phyloP scores from a whole-genome alignment of 2,113 vertebrate species.

The Psittacara wagleri region DNA sequence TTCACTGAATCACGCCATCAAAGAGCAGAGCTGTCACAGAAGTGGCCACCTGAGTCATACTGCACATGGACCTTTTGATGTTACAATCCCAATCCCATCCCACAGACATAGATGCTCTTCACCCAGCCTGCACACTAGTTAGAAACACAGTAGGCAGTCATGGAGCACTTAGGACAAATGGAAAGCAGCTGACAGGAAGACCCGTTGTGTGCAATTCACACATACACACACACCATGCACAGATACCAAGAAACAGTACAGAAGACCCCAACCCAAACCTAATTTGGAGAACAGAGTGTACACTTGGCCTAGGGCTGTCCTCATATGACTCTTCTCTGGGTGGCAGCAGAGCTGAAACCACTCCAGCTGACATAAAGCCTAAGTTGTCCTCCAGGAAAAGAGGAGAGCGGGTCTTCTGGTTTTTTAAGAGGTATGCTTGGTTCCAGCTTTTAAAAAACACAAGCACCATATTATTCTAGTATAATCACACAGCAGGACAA shows the following conservation, averaged over 20 bases:
- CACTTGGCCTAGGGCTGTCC: not conserved
- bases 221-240: fast-evolving
- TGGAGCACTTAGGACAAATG: fast-evolving
- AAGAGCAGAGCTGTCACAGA: not conserved
- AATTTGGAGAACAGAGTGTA: not conserved
- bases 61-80: not conserved
- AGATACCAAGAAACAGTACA: not conserved
- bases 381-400: not conserved
- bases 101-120: not conserved
- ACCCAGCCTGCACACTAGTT: fast-evolving
- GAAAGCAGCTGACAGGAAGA: not conserved
- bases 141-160: not conserved
- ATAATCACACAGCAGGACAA: not conserved
- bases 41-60: not conserved
- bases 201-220: fast-evolving
- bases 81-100: not conserved
- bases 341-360: not conserved
- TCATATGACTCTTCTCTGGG: not conserved
- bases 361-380: not conserved
- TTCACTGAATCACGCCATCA: not conserved
- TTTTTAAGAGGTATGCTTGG: not conserved
- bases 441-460: not conserved
- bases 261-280: not conserved
- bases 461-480: not conserved
- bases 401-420: not conserved